A percentile compares a stretch with the other conserved stretches of the same genome.
phyloP scores from a whole-genome alignment of 2,113 vertebrate species.

The Calonectris borealis region DNA sequence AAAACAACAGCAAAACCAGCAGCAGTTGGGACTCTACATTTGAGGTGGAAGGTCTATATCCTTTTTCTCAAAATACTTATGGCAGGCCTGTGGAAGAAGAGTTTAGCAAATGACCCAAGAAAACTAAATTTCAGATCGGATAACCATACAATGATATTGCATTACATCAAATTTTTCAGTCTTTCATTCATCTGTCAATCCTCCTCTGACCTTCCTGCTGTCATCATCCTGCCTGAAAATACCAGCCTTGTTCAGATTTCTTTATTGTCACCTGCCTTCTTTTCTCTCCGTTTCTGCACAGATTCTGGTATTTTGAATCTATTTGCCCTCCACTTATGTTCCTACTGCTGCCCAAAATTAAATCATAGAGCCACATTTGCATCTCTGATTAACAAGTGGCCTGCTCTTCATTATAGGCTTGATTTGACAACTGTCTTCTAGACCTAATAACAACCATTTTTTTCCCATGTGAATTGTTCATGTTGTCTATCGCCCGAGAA shows the following conservation, averaged over 20 bases:
- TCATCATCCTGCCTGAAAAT: not conserved
- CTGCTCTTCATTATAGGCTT: not conserved
- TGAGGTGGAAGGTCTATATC: not conserved
- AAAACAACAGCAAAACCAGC: not conserved
- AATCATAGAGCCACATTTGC: not conserved
- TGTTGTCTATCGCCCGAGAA: not conserved
- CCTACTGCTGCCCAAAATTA: not conserved
- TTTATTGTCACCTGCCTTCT: not conserved
- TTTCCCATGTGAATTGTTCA: not conserved
- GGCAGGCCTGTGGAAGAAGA: not conserved
- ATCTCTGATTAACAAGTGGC: not conserved
- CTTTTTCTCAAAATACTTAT: not conserved
- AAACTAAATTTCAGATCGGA: not conserved
- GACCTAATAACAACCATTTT: not conserved
- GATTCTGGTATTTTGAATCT: not conserved
- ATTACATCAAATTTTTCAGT: not conserved
- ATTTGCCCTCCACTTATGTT: not conserved
- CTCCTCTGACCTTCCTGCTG: not conserved
- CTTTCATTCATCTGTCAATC: not conserved
- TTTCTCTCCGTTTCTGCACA: not conserved
- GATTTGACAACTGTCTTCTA: not conserved
- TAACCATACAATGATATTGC: not conserved
- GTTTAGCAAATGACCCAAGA: not conserved
- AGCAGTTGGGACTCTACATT: not conserved
- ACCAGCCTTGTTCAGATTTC: not conserved